Base-by-base conservation (phyloP, 1,140 invertebrate species). In the Ooceraea biroi region DNA sequence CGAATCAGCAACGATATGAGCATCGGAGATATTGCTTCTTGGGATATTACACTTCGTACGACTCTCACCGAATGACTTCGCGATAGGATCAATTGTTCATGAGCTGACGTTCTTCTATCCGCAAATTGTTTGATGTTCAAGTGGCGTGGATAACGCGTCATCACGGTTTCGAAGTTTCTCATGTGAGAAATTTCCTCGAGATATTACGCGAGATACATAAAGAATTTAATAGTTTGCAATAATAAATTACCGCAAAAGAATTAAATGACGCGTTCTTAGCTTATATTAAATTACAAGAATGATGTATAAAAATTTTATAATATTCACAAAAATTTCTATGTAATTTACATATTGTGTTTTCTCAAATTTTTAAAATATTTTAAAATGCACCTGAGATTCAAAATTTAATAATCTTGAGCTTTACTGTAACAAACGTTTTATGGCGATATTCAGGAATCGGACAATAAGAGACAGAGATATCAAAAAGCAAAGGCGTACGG, bases 1-100 rank as follows among this genome's bases (percentile, higher is more conserved):
- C 46, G 27, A 77, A 77, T 78, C 48, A 55, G 50, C 44, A 50
- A 77, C 48, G 50, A 78, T 68, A 78, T 78, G 36, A 78, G 30
- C 48, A 66, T 55, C 61, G 60, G 30, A 3, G 63, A 78, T 78
- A 78, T 78, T 78, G 61, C 61, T 68, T 78, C 30, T 52, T 78
- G 46, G n/a, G 48, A 68, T 78, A 78, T 78, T 69, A 63, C 63
- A 5, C 25, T 27, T 12, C 17, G 14, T 19, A 27, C 2, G 12
- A 22, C 22, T 78, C 48, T 69, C 36, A 44, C 50, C 76, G 30
- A 11, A 25, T 22, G 22, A 78, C 12, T 44, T 69, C 7, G 50
- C 50, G 19, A 46, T 50, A 5, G 8, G 22, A 69, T 55, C 48
- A 78, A 69, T 57, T 68, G 48, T 78, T 78, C 41, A 27, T 22